Conservation (phyloP, 2,888 invertebrate species). For the Leucoma salicis region DNA sequence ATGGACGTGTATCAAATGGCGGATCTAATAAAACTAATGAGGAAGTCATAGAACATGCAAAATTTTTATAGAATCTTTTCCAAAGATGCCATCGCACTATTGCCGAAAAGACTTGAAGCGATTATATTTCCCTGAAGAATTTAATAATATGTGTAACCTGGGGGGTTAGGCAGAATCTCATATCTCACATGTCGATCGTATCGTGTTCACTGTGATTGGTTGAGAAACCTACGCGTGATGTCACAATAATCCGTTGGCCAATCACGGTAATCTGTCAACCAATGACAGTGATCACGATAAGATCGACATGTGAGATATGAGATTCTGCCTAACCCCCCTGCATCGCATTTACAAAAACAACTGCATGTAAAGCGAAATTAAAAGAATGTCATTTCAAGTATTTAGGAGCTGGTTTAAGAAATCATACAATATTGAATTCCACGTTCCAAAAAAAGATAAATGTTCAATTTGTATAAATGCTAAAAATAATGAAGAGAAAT, state of each 20-base stretch:
- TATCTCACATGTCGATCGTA: too few relatives aligned
- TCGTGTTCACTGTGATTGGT: too few relatives aligned
- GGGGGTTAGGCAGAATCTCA: too few relatives aligned
- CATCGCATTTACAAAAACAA: constrained; percentile 1
- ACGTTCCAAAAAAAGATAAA: constrained; percentile 10
- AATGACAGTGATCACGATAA: too few relatives aligned
- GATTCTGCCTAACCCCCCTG: too few relatives aligned
- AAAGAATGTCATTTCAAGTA: constrained; percentile 2
- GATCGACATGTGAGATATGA: too few relatives aligned
- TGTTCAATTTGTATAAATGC: not conserved
- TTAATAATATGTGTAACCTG: not conserved
- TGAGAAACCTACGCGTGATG: too few relatives aligned
- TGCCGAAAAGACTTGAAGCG: constrained; percentile 1
- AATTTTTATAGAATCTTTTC: constrained; percentile 1
- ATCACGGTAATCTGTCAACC: too few relatives aligned
- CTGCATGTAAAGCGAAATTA: not conserved
- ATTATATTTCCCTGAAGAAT: not conserved
- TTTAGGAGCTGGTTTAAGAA: constrained; percentile 1
- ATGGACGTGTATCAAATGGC: not conserved
- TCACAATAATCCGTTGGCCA: too few relatives aligned
- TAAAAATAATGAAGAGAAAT: not conserved
- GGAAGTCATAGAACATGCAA: not conserved
- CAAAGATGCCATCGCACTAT: not conserved
- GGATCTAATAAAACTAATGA: not conserved
- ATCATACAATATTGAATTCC: constrained; percentile 6